phyloP scores from a whole-genome alignment of 1,140 invertebrate genomes.

The Colletes gigas region DNA sequence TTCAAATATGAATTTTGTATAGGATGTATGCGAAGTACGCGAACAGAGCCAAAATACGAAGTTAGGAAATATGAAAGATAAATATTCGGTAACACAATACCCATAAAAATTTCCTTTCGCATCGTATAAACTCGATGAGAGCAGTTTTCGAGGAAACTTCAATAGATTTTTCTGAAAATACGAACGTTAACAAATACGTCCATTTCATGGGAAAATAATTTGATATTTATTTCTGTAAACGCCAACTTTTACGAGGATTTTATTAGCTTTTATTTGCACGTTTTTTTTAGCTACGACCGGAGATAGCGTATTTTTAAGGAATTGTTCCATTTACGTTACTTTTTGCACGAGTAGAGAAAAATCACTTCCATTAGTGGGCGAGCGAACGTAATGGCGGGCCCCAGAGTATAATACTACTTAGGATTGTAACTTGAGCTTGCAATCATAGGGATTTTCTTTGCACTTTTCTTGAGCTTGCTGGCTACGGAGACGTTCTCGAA shows the following conservation, averaged over 20 bases:
- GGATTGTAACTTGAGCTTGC: conserved; percentile 9
- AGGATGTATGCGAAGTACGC: too few species aligned
- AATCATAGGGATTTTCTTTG: conserved; percentile 15
- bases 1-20: too few species aligned
- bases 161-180: too few species aligned
- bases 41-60: too few species aligned
- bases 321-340: background rate
- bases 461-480: background rate
- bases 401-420: background rate
- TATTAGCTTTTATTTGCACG: background rate
- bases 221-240: background rate
- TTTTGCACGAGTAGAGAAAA: background rate
- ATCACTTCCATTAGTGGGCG: conserved; percentile 4
- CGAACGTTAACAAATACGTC: too few species aligned
- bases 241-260: background rate
- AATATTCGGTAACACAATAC: too few species aligned
- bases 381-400: background rate
- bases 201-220: background rate
- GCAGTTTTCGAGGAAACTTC: too few species aligned
- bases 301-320: background rate
- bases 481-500: background rate
- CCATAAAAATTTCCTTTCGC: too few species aligned
- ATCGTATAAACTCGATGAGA: too few species aligned
- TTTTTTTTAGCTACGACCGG: background rate
- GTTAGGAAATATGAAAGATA: too few species aligned